Conservation (phyloP, 2,113 vertebrate genomes). For the Beaufortia kweichowensis region DNA sequence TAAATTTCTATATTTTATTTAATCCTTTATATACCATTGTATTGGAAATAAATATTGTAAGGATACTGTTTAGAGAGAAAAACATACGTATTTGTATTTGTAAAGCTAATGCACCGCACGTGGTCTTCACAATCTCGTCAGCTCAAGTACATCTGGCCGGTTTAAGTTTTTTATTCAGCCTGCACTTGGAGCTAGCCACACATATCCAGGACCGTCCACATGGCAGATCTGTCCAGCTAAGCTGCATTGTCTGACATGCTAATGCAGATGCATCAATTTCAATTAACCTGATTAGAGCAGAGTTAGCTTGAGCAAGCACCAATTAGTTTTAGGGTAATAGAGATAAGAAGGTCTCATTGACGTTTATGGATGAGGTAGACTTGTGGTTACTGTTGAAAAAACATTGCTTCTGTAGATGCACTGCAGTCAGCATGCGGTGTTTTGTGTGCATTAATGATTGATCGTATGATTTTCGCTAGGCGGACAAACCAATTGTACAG, state of each 20-base stretch:
- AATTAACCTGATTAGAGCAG: conserved; percentile 57
- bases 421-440: background rate
- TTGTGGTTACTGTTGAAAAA: background rate
- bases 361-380: conserved; percentile 26
- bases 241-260: conserved; percentile 52
- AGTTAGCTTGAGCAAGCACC: conserved; percentile 35
- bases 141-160: conserved; percentile 26
- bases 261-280: conserved; percentile 59
- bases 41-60: no score
- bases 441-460: background rate
- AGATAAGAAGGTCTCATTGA: conserved; percentile 27
- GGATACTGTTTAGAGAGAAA: background rate
- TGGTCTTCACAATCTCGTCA: conserved; percentile 22
- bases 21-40: no score
- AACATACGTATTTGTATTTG: background rate
- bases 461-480: no score
- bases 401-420: background rate
- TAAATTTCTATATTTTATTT: no score
- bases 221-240: conserved; percentile 55
- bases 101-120: background rate
- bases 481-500: no score
- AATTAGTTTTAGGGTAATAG: conserved; percentile 41
- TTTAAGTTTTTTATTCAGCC: conserved; percentile 37
- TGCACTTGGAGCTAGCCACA: conserved; percentile 34
- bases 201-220: conserved; percentile 43